A percentile compares a stretch with the other conserved stretches of the same genome.
phyloP scores from a whole-genome alignment of 2,888 invertebrate species.

The Cyaniris semiargus region DNA sequence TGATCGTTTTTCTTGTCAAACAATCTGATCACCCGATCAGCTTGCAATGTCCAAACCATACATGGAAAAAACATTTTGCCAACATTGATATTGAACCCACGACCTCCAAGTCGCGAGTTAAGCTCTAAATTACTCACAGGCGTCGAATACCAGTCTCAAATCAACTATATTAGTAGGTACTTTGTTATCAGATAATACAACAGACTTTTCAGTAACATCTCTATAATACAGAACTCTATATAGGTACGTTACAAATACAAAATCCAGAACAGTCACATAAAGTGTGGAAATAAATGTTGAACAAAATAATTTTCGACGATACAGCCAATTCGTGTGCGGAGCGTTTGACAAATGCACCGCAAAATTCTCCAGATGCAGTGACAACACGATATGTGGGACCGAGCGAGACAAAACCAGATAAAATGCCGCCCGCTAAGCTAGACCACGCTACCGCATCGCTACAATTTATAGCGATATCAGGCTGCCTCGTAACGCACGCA shows the following conservation, averaged over 20 bases:
- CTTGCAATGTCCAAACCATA: background rate
- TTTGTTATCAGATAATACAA: background rate
- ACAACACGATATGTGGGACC: slow-evolving; percentile 33
- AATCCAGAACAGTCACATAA: slow-evolving; percentile 4
- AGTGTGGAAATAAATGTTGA: slow-evolving; percentile 26
- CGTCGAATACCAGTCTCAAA: too few relatives aligned
- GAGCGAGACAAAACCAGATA: slow-evolving; percentile 52
- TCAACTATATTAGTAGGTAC: too few relatives aligned
- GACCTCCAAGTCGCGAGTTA: too few relatives aligned
- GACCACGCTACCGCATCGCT: slow-evolving; percentile 53
- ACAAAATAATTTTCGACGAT: slow-evolving; percentile 31
- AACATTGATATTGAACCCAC: too few relatives aligned
- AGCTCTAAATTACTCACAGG: too few relatives aligned
- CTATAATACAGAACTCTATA: background rate
- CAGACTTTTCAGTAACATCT: background rate
- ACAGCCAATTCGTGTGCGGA: slow-evolving; percentile 30
- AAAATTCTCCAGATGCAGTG: slow-evolving; percentile 37
- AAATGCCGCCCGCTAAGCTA: slow-evolving; percentile 52
- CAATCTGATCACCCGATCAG: background rate
- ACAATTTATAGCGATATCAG: slow-evolving; percentile 58
- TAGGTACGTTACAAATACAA: background rate
- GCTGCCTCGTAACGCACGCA: slow-evolving; percentile 55
- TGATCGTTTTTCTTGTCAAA: background rate
- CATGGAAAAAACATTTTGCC: too few relatives aligned
- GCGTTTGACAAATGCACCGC: slow-evolving; percentile 40